Evolutionary conservation across 30 jellyfish, hydroid and myxozoan species (phyloP), one percentile per base, ranked within the genome.

Genomic region (Aurelia aurita complex sp. Pacific): DNA sequence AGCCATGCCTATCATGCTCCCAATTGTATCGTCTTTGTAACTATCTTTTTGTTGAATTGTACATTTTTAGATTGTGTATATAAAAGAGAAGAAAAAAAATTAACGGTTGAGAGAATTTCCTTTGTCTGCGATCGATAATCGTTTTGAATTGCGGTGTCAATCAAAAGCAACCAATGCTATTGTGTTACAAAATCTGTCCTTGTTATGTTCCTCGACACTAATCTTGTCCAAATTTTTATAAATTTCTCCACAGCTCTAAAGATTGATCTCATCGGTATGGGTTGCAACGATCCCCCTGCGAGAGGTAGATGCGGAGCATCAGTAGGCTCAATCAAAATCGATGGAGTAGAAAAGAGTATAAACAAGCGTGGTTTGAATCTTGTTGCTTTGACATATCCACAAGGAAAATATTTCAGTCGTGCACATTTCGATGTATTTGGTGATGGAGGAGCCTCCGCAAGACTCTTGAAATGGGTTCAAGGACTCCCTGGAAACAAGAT

Each of bases 271-370:
- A 73, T 72, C 40, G 88, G 88, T 14, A 83, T 74, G n/a, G 94
- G 94, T 14, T 85, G 94, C 77, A 67, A 85, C 18, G 94, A 85
- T 50, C 94, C 88, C 17, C 88, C 88, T 11, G 88, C 88, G 42
- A 74, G 79, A 55, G 94, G 94, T 5, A 77, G 86, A n/a, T 85
- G 94, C 77, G 88, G 88, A 13, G 80, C 76, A 53, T 43, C 94
- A 35, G 35, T 36, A 16, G 94, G 94, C 42, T 75, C 94, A 13
- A 85, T 85, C 83, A 85, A 85, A 34, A 68, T 85, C 67, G 64
- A 74, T 57, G 94, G 94, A 12, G 88, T 75, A 5, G 94, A 85
- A 38, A 85, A 85, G 70, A 85, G 94, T 54, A 34, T 68, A 14
- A 75, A 85, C 78, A 65, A 73, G 13, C 83, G 94, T 4, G 94